Conservation (phyloP, 1,140 invertebrate species). For the Brachionus asplanchnoidis region DNA sequence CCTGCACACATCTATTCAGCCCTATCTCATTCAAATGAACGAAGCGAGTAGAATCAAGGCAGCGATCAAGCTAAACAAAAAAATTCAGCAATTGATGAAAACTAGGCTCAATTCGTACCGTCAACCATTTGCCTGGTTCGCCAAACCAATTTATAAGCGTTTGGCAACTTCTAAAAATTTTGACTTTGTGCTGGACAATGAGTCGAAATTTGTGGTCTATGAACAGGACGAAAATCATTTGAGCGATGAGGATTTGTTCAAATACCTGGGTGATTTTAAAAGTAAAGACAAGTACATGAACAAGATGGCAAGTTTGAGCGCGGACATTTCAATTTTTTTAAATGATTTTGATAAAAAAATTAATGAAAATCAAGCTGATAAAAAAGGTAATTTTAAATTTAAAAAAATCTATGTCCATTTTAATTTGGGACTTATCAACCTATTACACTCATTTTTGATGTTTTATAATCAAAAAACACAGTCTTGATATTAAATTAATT, state of each 20-base stretch:
- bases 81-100: constrained; percentile 38
- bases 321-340: neutral
- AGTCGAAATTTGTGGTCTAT: constrained; percentile 26
- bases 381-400: neutral
- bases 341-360: neutral
- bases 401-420: too few species aligned
- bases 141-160: constrained; percentile 23
- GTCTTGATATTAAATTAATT: too few species aligned
- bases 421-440: neutral
- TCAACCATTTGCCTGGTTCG: constrained; percentile 28
- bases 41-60: constrained; percentile 21
- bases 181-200: constrained; percentile 14
- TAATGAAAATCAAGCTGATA: neutral
- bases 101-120: constrained; percentile 5
- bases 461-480: too few species aligned
- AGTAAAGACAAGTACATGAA: constrained; percentile 30
- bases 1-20: constrained; percentile 12
- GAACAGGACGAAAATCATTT: constrained; percentile 29
- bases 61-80: constrained; percentile 36
- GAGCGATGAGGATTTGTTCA: constrained; percentile 23
- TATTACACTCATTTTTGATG: too few species aligned
- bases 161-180: neutral
- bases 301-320: neutral
- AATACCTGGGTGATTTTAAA: constrained; percentile 18
- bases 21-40: constrained; percentile 41